A percentile compares a stretch with the other conserved stretches of the same genome.
Evolutionary conservation across 1,140 invertebrate genomes (phyloP).

Genomic region (Drosophila ogumai): DNA sequence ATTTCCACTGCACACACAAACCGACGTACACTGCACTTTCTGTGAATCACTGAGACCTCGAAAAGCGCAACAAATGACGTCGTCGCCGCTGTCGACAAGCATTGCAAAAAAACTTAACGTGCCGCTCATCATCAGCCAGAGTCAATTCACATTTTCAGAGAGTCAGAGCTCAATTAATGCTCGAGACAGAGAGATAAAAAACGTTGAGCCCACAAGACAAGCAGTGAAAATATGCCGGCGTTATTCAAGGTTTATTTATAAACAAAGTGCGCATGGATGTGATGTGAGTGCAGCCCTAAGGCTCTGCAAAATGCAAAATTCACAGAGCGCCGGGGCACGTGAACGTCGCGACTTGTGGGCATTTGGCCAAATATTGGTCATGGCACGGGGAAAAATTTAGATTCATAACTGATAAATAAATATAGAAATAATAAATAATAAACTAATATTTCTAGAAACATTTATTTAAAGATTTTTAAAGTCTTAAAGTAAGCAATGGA

Average conservation of each 20-base stretch:
- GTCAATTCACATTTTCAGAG: slow-evolving; percentile 14
- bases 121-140: slow-evolving; percentile 2
- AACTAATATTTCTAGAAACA: too few species aligned
- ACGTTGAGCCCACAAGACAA: slow-evolving; percentile 17
- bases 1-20: slow-evolving; percentile 26
- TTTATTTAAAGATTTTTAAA: background rate
- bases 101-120: slow-evolving; percentile 15
- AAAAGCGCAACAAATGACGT: slow-evolving; percentile 49
- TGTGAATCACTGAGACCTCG: slow-evolving; percentile 33
- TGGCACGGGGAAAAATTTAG: background rate
- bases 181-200: slow-evolving; percentile 25
- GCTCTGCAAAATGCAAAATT: slow-evolving; percentile 52
- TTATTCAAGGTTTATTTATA: slow-evolving; percentile 77
- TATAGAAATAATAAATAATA: background rate
- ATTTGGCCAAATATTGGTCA: slow-evolving; percentile 47
- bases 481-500: too few species aligned
- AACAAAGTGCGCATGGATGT: slow-evolving; percentile 56
- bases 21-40: slow-evolving; percentile 3
- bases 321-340: slow-evolving; percentile 44
- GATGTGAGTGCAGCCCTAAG: slow-evolving; percentile 16
- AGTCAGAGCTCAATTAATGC: slow-evolving; percentile 41
- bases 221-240: slow-evolving; percentile 53
- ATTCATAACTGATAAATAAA: background rate
- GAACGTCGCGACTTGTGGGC: slow-evolving; percentile 63
- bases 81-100: background rate